phyloP scores from a whole-genome alignment of 1,140 invertebrate species.

The Sitodiplosis mosellana region DNA sequence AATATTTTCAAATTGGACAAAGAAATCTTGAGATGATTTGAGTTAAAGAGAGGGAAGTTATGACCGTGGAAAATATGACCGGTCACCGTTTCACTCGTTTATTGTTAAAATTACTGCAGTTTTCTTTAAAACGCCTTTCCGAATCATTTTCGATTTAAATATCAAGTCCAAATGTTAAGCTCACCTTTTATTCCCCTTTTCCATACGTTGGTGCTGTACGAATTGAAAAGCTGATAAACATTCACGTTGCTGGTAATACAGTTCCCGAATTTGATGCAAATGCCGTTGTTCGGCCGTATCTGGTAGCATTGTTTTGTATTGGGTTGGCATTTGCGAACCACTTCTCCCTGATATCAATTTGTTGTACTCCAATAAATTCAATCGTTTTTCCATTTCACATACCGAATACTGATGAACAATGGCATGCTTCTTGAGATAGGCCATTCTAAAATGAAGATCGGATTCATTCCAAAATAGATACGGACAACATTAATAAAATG shows the following conservation, averaged over 20 bases:
- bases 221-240: constrained; percentile 23
- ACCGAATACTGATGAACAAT: constrained; percentile 37
- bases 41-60: too few relatives aligned
- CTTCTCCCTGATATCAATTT: background rate
- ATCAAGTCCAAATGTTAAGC: background rate
- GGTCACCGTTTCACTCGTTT: too few relatives aligned
- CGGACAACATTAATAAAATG: background rate
- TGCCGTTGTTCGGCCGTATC: constrained; percentile 19
- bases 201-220: constrained; percentile 18
- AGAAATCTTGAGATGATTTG: too few relatives aligned
- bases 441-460: constrained; percentile 33
- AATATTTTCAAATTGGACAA: too few relatives aligned
- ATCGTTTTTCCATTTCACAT: constrained; percentile 21
- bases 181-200: background rate
- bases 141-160: background rate
- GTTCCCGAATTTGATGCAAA: constrained; percentile 18
- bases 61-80: too few relatives aligned
- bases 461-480: background rate
- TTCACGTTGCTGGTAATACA: constrained; percentile 22
- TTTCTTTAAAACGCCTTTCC: background rate
- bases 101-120: background rate
- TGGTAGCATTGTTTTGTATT: constrained; percentile 6
- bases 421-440: constrained; percentile 66
- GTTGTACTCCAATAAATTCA: constrained; percentile 12
- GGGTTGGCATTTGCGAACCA: background rate